These are phyloP conservation scores for Hestina assimilis DNA, from an alignment of 1,140 invertebrate genomes.

Conservation along the genomic window DNA sequence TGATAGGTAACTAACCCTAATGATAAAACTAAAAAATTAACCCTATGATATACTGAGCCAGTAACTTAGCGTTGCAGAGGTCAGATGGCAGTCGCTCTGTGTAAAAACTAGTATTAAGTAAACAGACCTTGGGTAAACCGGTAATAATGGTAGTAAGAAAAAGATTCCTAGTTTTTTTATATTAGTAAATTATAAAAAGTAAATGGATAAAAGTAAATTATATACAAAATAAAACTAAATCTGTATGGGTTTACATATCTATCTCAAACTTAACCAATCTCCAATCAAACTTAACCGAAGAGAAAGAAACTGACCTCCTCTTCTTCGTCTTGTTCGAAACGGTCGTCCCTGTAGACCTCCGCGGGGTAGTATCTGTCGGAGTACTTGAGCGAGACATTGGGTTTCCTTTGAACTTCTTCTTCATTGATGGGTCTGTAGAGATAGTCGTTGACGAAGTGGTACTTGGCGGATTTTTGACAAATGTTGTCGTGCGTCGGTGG, in stretches of 20 bases:
- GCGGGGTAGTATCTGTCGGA: conserved; percentile 90
- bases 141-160: no score
- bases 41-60: no score
- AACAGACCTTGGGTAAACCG: no score
- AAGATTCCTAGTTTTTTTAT: no score
- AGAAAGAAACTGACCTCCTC: conserved; percentile 52
- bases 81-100: no score
- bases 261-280: neutral
- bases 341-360: conserved; percentile 85
- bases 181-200: no score
- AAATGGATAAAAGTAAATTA: no score
- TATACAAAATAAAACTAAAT: no score
- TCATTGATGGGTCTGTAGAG: conserved; percentile 92
- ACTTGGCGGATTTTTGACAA: conserved; percentile 92
- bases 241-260: neutral
- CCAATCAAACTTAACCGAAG: neutral
- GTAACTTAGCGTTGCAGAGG: no score
- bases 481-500: conserved; percentile 93
- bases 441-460: conserved; percentile 95
- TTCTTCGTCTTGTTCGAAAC: conserved; percentile 82
- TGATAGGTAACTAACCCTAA: no score
- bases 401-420: conserved; percentile 87
- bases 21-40: no score
- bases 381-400: conserved; percentile 90
- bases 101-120: no score